phyloP scores from a whole-genome alignment of 2,888 invertebrate genomes.

The Sinhomidia bicolor region DNA sequence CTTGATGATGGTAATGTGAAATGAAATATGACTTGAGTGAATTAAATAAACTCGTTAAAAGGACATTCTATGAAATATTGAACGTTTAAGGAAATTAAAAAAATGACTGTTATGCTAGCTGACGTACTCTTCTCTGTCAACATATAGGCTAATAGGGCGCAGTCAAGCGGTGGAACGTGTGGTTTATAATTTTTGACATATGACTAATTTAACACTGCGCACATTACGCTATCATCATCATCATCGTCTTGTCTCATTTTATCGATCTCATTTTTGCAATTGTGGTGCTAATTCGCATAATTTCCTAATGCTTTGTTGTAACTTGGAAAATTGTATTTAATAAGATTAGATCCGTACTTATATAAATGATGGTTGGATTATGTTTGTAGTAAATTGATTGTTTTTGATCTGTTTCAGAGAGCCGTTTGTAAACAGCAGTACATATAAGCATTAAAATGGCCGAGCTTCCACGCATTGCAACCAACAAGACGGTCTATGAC shows the following conservation, averaged over 20 bases:
- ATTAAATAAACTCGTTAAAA: slow-evolving; percentile 20
- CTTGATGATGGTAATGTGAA: neutral
- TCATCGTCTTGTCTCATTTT: neutral
- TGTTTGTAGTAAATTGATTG: no score
- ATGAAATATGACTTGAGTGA: neutral
- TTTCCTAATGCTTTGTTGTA: no score
- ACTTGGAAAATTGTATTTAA: neutral
- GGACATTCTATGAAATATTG: neutral
- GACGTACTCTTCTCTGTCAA: neutral
- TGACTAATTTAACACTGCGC: slow-evolving; percentile 13
- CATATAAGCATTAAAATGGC: slow-evolving; percentile 10
- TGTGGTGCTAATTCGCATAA: no score
- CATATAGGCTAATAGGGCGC: slow-evolving; percentile 2
- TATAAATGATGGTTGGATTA: no score
- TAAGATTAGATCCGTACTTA: no score
- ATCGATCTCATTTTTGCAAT: slow-evolving; percentile 14
- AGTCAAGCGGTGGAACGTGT: neutral
- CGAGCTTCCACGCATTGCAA: slow-evolving; percentile 68
- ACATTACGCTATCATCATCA: neutral
- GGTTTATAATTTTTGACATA: neutral
- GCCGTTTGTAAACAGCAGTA: neutral
- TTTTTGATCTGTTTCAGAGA: neutral
- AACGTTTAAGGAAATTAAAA: neutral
- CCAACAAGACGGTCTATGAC: slow-evolving; percentile 81
- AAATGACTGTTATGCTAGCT: neutral